A percentile compares a stretch with the other conserved stretches of the same genome.
phyloP scores from a whole-genome alignment of 1,140 invertebrate species.

The Acromyrmex heyeri region DNA sequence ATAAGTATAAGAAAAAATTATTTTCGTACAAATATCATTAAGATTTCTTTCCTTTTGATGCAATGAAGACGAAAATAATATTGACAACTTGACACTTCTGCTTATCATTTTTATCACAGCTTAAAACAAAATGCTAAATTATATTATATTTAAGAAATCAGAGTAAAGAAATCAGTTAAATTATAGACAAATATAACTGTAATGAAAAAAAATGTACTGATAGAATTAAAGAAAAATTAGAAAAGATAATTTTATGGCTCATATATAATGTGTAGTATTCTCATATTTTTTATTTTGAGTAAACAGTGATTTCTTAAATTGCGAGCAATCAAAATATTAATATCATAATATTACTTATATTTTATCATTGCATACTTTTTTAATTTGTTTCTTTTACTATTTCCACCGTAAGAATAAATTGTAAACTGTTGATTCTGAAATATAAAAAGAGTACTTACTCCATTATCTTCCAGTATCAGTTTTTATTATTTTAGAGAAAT shows the following conservation, averaged over 20 bases:
- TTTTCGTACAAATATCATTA: neutral
- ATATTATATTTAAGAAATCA: neutral
- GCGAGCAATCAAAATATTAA: neutral
- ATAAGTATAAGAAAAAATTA: neutral
- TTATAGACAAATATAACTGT: too few species aligned
- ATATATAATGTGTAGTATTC: neutral
- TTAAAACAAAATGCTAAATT: neutral
- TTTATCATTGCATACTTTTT: neutral
- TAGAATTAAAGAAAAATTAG: neutral
- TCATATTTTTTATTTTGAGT: neutral
- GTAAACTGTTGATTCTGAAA: neutral
- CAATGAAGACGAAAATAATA: neutral
- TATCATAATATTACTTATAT: neutral
- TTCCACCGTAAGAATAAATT: neutral
- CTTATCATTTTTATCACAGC: neutral
- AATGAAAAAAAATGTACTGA: neutral
- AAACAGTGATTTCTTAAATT: neutral
- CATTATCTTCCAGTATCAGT: neutral
- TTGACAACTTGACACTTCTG: neutral
- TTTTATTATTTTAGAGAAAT: neutral
- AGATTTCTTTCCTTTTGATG: neutral
- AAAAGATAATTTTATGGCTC: neutral
- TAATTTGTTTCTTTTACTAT: neutral
- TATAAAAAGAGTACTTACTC: neutral
- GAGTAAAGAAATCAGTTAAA: too few species aligned